These are phyloP conservation scores for Benitochromis conjunctus DNA, from an alignment of 2,113 vertebrate species.

Conservation along the genomic window DNA sequence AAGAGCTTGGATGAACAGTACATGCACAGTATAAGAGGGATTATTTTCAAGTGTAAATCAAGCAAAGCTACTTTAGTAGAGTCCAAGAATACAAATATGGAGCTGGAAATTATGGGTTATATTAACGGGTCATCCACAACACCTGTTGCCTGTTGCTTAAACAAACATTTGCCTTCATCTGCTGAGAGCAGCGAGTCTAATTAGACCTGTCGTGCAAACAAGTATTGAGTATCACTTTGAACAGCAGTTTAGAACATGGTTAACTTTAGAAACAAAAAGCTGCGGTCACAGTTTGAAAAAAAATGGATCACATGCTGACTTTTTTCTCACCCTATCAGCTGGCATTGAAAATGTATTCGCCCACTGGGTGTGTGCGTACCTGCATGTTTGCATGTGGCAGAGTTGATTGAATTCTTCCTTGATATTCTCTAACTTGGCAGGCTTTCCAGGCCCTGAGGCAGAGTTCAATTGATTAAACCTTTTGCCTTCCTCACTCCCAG, in stretches of 20 bases:
- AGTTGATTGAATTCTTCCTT: conserved; percentile 53
- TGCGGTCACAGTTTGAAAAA: neutral
- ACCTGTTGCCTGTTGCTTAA: neutral
- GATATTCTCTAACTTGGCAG: conserved; percentile 56
- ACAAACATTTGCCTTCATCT: conserved; percentile 8
- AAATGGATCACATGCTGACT: neutral
- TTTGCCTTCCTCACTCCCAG: neutral
- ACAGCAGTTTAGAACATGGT: neutral
- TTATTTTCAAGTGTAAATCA: neutral
- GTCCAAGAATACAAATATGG: neutral
- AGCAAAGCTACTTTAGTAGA: neutral
- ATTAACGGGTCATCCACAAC: neutral
- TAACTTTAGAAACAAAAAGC: neutral
- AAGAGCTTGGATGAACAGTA: neutral
- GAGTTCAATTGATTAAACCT: conserved; percentile 25
- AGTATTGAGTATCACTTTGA: neutral
- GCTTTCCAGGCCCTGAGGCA: conserved; percentile 25
- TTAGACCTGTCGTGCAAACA: neutral
- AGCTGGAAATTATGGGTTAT: neutral
- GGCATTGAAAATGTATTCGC: neutral
- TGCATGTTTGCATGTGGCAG: conserved; percentile 1
- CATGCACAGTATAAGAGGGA: neutral
- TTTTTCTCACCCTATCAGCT: neutral
- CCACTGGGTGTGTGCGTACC: neutral
- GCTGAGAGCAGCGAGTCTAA: conserved; percentile 11